These are phyloP conservation scores for Rhimphoctona megacephalus DNA, from an alignment of 2,888 invertebrate genomes.

Conservation along the genomic window DNA sequence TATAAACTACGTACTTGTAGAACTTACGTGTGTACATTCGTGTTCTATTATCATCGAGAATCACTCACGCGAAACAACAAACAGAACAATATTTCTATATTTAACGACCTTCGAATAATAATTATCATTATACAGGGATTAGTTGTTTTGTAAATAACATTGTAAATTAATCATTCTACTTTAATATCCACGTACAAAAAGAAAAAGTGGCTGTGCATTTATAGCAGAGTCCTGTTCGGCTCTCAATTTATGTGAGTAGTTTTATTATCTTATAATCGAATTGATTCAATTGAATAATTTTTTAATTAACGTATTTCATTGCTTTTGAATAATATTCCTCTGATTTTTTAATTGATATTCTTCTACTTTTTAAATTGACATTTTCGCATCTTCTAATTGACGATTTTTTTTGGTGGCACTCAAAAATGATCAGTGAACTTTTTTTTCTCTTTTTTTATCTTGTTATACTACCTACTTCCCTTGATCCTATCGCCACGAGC, in stretches of 20 bases:
- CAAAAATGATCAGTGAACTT: background rate
- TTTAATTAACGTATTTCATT: background rate
- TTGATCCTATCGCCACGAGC: background rate
- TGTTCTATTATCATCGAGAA: background rate
- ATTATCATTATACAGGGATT: constrained; percentile 22
- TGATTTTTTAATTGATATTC: background rate
- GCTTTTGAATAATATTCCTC: background rate
- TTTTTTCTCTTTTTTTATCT: background rate
- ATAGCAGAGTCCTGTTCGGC: background rate
- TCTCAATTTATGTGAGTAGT: constrained; percentile 28
- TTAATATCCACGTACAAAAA: background rate
- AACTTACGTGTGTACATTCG: constrained; percentile 7
- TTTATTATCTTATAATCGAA: background rate
- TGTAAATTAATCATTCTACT: background rate
- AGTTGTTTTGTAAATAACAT: constrained; percentile 17
- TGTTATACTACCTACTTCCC: background rate
- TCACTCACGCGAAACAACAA: constrained; percentile 30
- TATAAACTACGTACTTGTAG: background rate
- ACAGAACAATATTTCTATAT: constrained; percentile 35
- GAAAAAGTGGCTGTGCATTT: background rate
- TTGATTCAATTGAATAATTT: background rate
- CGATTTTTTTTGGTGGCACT: background rate
- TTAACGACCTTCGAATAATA: constrained; percentile 53
- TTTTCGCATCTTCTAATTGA: background rate
- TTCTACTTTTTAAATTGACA: too few species aligned